These are phyloP conservation scores for Gryllus longicercus DNA, from an alignment of 2,888 invertebrate genomes.

Conservation along the genomic window DNA sequence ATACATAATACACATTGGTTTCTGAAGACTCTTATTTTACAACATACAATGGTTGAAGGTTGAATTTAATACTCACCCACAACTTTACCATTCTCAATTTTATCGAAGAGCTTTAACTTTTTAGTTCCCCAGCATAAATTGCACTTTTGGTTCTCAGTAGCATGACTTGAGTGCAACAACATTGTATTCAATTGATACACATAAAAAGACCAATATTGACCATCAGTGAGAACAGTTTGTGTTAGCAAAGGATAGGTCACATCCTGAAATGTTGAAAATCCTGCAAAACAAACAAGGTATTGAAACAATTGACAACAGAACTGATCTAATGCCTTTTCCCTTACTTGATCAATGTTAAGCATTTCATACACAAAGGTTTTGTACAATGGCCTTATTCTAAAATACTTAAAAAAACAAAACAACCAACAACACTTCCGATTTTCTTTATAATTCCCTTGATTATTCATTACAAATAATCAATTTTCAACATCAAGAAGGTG, in stretches of 20 bases:
- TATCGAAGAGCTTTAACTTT: conserved; percentile 69
- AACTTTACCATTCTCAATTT: conserved; percentile 63
- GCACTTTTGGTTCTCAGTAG: conserved; percentile 61
- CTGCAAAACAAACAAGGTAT: conserved; percentile 25
- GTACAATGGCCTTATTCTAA: too few relatives aligned
- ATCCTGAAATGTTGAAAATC: conserved; percentile 88
- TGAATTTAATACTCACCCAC: conserved; percentile 42
- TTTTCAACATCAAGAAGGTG: too few relatives aligned
- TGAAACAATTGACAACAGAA: neutral
- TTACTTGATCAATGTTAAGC: too few relatives aligned
- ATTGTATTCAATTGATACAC: conserved; percentile 90
- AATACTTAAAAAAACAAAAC: too few relatives aligned
- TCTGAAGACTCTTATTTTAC: too few relatives aligned
- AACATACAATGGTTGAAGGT: too few relatives aligned
- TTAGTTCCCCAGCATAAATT: conserved; percentile 80
- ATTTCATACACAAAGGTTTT: too few relatives aligned
- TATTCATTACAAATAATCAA: too few relatives aligned
- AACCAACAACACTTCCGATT: too few relatives aligned
- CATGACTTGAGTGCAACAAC: conserved; percentile 59
- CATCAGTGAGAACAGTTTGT: conserved; percentile 86
- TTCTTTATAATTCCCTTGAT: too few relatives aligned
- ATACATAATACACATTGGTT: too few relatives aligned
- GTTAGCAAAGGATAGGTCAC: conserved; percentile 85
- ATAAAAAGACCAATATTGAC: conserved; percentile 79
- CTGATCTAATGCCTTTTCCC: too few relatives aligned